A percentile compares a stretch with the other conserved stretches of the same genome.
These are phyloP conservation scores for Zygothrica quintamaculata DNA, from an alignment of 2,888 invertebrate genomes.

Conservation along the genomic window DNA sequence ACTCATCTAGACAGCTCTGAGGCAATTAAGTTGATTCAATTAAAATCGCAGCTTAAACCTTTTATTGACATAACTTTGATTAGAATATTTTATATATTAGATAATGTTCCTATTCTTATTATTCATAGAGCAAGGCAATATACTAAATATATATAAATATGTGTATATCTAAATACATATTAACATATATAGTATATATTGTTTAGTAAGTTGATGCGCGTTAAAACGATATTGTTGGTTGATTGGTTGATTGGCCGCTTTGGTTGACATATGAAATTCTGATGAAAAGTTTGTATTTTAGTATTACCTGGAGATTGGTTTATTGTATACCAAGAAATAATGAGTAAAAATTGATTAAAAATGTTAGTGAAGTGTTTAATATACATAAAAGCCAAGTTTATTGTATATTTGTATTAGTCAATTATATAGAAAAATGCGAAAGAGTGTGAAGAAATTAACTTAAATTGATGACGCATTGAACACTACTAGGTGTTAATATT, in stretches of 20 bases:
- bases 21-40: background rate
- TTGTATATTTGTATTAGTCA: background rate
- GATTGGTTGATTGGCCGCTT: constrained; percentile 7
- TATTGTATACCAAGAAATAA: constrained; percentile 34
- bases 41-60: constrained; percentile 10
- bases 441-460: constrained; percentile 11
- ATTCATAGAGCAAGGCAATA: no score
- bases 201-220: constrained; percentile 23
- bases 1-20: no score
- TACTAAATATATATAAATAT: no score
- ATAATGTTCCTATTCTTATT: no score
- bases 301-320: constrained; percentile 24
- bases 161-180: no score
- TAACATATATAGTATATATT: background rate
- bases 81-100: no score
- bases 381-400: no score
- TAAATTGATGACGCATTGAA: constrained; percentile 21
- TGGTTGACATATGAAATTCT: constrained; percentile 43
- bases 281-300: constrained; percentile 36
- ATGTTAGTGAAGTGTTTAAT: no score
- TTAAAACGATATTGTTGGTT: constrained; percentile 29
- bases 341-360: constrained; percentile 17
- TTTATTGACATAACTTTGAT: no score
- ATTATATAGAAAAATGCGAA: background rate
- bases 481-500: background rate